Conservation (phyloP, 37 sponge, comb jelly and placozoan genomes). For the Eunapius fragilis region DNA sequence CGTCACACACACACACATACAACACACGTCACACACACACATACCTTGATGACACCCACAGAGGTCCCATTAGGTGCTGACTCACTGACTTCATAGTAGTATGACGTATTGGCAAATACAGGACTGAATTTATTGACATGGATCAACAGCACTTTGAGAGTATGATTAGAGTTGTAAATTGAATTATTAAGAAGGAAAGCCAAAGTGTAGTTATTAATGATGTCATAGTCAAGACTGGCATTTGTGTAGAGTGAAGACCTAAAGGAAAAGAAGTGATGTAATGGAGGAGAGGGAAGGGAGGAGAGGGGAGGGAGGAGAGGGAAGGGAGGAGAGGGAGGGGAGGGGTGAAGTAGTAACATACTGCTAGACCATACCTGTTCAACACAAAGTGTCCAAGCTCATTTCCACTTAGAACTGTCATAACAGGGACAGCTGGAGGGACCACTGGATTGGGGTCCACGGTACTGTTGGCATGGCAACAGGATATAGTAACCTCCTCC, state of each 20-base stretch:
- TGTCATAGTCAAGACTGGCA: constrained; percentile 30
- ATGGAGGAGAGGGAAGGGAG: not conserved
- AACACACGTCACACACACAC: not conserved
- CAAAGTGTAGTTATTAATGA: constrained; percentile 13
- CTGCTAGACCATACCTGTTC: not conserved
- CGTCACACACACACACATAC: constrained; percentile 14
- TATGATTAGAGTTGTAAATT: not conserved
- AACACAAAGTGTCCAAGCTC: not conserved
- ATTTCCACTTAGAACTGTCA: not conserved
- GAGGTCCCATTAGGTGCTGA: not conserved
- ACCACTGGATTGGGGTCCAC: not conserved
- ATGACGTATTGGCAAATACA: constrained; percentile 27
- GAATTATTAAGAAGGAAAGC: constrained; percentile 29
- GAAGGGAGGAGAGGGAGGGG: constrained; percentile 2
- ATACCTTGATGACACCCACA: constrained; percentile 2
- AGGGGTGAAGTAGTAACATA: not conserved
- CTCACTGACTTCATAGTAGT: constrained; percentile 11
- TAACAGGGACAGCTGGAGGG: not conserved
- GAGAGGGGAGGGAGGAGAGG: constrained; percentile 11
- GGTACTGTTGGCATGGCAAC: not conserved
- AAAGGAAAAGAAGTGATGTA: not conserved
- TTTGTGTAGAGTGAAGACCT: constrained; percentile 8
- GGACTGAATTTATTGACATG: constrained; percentile 69
- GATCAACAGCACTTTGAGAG: constrained; percentile 15
- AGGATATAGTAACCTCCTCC: not conserved